Conservation (phyloP, 2,113 vertebrate species). For the Tachycineta bicolor region DNA sequence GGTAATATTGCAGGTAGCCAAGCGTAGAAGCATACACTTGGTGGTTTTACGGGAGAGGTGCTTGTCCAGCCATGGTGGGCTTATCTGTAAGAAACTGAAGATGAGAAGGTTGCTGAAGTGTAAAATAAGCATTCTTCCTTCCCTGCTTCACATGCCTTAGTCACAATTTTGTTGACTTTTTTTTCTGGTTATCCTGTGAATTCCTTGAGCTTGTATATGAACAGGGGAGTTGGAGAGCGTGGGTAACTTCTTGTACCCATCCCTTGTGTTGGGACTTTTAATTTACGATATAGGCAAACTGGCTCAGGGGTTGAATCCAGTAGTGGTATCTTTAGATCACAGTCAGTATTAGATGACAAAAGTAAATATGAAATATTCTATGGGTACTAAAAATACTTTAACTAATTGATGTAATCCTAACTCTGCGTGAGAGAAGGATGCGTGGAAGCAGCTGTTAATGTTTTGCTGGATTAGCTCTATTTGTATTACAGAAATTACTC, state of each 20-base stretch:
- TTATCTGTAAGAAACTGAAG: not conserved
- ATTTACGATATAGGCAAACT: not conserved
- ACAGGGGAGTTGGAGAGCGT: not conserved
- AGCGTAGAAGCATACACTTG: not conserved
- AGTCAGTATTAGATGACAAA: not conserved
- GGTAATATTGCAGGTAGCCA: not conserved
- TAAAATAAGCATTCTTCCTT: not conserved
- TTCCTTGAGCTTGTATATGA: not conserved
- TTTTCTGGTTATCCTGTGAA: not conserved
- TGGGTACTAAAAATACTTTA: not conserved
- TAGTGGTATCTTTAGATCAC: not conserved
- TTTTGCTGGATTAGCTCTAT: not conserved
- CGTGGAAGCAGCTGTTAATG: not conserved
- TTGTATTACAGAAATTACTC: not conserved
- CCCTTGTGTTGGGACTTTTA: not conserved
- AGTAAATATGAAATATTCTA: not conserved
- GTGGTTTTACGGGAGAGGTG: not conserved
- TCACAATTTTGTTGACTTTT: rapidly evolving
- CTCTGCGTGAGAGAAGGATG: not conserved
- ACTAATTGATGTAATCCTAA: not conserved
- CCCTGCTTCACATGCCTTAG: not conserved
- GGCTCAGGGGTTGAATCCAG: not conserved
- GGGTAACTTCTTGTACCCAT: not conserved
- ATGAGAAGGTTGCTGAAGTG: not conserved
- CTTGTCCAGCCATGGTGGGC: not conserved